These are phyloP conservation scores for Drosophila santomea DNA, from an alignment of 1,140 invertebrate genomes.

Conservation along the genomic window DNA sequence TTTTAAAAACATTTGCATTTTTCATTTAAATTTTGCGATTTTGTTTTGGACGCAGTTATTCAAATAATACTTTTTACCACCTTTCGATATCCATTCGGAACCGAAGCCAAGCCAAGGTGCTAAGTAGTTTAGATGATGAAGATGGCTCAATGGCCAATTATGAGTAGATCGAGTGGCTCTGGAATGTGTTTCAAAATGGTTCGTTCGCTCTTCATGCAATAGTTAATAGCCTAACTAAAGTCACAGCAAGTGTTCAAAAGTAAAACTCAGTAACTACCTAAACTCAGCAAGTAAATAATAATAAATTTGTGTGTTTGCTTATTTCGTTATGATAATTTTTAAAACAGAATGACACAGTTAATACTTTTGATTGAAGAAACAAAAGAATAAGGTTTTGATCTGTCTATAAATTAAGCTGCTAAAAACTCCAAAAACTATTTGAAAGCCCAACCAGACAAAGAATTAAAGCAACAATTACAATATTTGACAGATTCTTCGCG, in stretches of 20 bases:
- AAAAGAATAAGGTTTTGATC: constrained; percentile 26
- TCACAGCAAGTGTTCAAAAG: constrained; percentile 77
- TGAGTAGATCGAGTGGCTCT: constrained; percentile 8
- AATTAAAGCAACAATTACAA: constrained; percentile 34
- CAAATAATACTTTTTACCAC: not conserved
- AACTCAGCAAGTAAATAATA: constrained; percentile 39
- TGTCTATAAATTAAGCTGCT: constrained; percentile 7
- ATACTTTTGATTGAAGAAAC: constrained; percentile 7
- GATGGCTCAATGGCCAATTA: constrained; percentile 3
- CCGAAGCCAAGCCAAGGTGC: constrained; percentile 61
- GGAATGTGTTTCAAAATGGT: constrained; percentile 30
- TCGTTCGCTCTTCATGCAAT: constrained; percentile 44
- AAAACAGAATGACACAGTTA: constrained; percentile 30
- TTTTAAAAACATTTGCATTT: constrained; percentile 54
- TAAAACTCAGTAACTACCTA: constrained; percentile 60
- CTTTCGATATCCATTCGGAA: constrained; percentile 8
- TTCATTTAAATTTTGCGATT: constrained; percentile 15
- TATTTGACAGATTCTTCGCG: constrained; percentile 45
- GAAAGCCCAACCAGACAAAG: constrained; percentile 18
- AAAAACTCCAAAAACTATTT: constrained; percentile 26
- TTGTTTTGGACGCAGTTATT: constrained; percentile 16
- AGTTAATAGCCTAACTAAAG: constrained; percentile 64
- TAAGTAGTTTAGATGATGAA: constrained; percentile 46
- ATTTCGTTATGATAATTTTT: constrained; percentile 42
- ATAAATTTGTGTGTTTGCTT: constrained; percentile 37